These are phyloP conservation scores for Microctonus brassicae DNA, from an alignment of 2,888 invertebrate genomes.

Conservation along the genomic window DNA sequence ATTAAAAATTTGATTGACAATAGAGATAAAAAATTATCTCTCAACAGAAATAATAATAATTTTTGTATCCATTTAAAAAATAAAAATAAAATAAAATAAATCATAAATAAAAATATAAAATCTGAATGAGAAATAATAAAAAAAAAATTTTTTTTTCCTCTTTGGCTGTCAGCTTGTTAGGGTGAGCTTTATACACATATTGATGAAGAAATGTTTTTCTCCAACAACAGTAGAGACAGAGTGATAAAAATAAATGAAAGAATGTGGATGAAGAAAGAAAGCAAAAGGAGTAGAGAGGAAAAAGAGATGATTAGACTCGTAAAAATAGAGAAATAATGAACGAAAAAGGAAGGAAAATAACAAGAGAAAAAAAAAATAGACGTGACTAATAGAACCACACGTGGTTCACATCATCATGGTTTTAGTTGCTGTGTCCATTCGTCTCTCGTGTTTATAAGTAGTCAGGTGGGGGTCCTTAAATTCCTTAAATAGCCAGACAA, in stretches of 20 bases:
- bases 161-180: neutral
- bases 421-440: conserved; percentile 14
- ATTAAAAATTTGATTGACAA: too few species aligned
- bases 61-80: too few species aligned
- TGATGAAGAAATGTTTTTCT: conserved; percentile 32
- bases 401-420: conserved; percentile 24
- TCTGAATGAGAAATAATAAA: neutral
- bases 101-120: too few species aligned
- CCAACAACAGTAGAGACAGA: neutral
- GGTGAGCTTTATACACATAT: neutral
- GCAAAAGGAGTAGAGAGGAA: neutral
- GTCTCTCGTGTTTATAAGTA: conserved; percentile 33
- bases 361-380: conserved; percentile 9
- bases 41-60: too few species aligned
- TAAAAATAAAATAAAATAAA: too few species aligned
- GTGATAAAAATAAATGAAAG: neutral
- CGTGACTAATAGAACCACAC: conserved; percentile 33
- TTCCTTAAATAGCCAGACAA: conserved; percentile 53
- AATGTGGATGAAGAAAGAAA: neutral
- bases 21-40: too few species aligned
- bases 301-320: conserved; percentile 8
- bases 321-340: neutral
- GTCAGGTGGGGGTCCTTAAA: conserved; percentile 47
- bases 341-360: conserved; percentile 7
- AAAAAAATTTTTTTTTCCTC: neutral